A percentile compares a stretch with the other conserved stretches of the same genome.
Evolutionary conservation across 2,888 invertebrate species (phyloP).

Genomic region (Hydraecia micacea): DNA sequence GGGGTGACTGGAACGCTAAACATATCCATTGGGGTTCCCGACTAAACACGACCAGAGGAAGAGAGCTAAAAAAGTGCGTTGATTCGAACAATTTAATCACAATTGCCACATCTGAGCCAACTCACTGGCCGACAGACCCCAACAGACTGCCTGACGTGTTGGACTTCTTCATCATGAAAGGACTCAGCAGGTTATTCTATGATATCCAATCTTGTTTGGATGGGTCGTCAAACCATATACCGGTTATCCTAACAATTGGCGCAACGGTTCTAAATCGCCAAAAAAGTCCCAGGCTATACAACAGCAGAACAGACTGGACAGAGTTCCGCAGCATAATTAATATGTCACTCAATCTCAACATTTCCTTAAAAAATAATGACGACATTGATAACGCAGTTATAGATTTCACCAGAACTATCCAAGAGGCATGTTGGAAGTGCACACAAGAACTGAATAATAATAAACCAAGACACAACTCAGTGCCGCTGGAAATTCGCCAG

Average conservation of each 20-base stretch:
- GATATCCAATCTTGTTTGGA: not conserved
- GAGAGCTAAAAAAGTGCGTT: no score
- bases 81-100: no score
- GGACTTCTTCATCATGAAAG: not conserved
- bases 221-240: no score
- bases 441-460: no score
- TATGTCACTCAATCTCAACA: not conserved
- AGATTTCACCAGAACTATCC: not conserved
- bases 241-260: no score
- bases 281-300: no score
- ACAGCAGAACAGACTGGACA: not conserved
- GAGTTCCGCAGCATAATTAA: not conserved
- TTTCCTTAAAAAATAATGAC: not conserved
- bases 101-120: not conserved
- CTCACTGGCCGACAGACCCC: not conserved
- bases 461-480: no score
- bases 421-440: not conserved
- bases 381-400: not conserved
- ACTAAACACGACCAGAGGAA: no score
- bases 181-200: not conserved
- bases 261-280: no score
- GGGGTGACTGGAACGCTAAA: no score
- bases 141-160: not conserved
- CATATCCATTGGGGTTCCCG: no score
- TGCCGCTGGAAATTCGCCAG: no score